phyloP scores from a whole-genome alignment of 2,888 invertebrate genomes.

The Resseliella maxima region DNA sequence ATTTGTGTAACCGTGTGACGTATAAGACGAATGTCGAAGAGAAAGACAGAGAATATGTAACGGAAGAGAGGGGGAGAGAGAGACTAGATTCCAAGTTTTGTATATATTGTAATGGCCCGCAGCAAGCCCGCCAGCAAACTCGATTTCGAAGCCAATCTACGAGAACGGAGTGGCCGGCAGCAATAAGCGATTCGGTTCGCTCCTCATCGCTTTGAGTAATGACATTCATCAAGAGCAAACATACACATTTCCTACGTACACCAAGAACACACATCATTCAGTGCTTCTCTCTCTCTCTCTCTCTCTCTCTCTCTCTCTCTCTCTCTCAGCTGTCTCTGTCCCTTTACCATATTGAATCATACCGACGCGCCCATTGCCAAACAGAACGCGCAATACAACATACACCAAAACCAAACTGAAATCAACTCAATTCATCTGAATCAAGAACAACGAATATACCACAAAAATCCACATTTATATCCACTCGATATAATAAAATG shows the following conservation, averaged over 20 bases:
- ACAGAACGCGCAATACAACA: too few species aligned
- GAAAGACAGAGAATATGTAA: background rate
- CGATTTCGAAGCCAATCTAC: background rate
- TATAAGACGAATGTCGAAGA: background rate
- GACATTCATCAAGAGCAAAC: conserved; percentile 44
- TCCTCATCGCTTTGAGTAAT: conserved; percentile 43
- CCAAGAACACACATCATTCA: background rate
- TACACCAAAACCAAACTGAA: too few species aligned
- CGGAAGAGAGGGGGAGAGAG: background rate
- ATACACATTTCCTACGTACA: conserved; percentile 22
- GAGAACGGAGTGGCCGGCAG: conserved; percentile 13
- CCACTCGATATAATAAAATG: too few species aligned
- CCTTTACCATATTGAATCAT: too few species aligned
- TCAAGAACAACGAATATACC: too few species aligned
- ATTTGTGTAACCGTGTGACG: background rate
- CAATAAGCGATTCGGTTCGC: conserved; percentile 40
- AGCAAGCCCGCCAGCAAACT: background rate
- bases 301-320: too few species aligned
- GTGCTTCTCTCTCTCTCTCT: too few species aligned
- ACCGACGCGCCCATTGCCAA: too few species aligned
- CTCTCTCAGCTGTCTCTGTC: background rate
- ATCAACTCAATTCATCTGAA: too few species aligned
- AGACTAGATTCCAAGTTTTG: conserved; percentile 27
- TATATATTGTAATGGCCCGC: conserved; percentile 29
- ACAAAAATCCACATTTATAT: background rate